Evolutionary conservation across 2,113 vertebrate species (phyloP).

Genomic region (Chaenocephalus aceratus): DNA sequence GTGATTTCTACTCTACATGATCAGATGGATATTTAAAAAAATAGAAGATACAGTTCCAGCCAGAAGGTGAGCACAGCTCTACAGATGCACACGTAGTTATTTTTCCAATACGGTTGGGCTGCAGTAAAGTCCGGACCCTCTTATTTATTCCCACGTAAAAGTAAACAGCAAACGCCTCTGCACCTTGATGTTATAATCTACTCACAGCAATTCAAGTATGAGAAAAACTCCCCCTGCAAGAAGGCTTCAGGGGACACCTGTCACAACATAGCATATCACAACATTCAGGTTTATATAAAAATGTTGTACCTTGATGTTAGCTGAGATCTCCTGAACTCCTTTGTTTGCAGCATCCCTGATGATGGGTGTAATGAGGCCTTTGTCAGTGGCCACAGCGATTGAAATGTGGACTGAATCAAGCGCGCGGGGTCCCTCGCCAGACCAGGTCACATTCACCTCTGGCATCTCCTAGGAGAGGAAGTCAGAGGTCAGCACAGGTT

Average conservation of each 20-base stretch:
- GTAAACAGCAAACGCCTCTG: neutral
- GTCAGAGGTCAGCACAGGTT: slow-evolving; percentile 21
- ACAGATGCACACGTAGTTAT: slow-evolving; percentile 1
- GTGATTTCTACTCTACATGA: neutral
- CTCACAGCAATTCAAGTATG: neutral
- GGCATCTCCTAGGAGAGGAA: slow-evolving; percentile 88
- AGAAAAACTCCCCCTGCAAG: neutral
- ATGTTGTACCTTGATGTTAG: slow-evolving; percentile 87
- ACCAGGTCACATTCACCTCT: slow-evolving; percentile 93
- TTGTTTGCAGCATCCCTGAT: slow-evolving; percentile 92
- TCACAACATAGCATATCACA: neutral
- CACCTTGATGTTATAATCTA: neutral
- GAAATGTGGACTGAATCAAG: slow-evolving; percentile 92
- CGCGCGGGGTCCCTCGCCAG: slow-evolving; percentile 86
- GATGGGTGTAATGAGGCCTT: slow-evolving; percentile 94
- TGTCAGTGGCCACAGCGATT: slow-evolving; percentile 94
- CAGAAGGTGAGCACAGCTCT: neutral
- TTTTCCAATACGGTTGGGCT: slow-evolving; percentile 4
- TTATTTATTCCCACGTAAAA: neutral
- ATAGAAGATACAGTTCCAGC: neutral
- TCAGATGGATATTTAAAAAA: neutral
- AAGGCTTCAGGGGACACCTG: neutral
- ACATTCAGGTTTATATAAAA: neutral
- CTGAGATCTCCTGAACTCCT: slow-evolving; percentile 92
- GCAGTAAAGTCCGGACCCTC: neutral